These are phyloP conservation scores for Leptogaster cylindrica DNA, from an alignment of 2,888 invertebrate genomes.

Conservation along the genomic window DNA sequence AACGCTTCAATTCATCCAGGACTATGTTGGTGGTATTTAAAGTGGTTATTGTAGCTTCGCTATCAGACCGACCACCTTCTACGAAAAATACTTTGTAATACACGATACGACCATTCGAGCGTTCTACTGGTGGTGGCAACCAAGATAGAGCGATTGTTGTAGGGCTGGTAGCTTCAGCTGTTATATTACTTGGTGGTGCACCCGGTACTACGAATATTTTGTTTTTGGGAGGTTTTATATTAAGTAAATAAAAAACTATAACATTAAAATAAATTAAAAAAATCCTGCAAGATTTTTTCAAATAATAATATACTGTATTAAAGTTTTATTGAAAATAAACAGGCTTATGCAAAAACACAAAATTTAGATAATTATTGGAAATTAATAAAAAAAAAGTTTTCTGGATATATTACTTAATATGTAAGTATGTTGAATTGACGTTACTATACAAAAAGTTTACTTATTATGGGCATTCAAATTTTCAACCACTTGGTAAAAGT, in stretches of 20 bases:
- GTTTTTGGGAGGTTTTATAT: conserved; percentile 33
- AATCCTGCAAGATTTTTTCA: conserved; percentile 1
- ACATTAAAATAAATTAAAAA: conserved; percentile 46
- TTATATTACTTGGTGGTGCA: conserved; percentile 94
- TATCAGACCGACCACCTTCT: conserved; percentile 83
- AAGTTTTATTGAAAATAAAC: not conserved
- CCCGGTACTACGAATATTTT: conserved; percentile 80
- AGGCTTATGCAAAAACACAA: not conserved
- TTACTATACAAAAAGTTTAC: too few relatives aligned
- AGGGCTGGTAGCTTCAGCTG: conserved; percentile 85
- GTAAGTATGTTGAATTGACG: conserved; percentile 39
- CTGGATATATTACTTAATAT: too few relatives aligned
- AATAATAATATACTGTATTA: not conserved
- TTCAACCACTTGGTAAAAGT: too few relatives aligned
- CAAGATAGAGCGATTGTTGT: conserved; percentile 89
- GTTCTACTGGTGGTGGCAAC: conserved; percentile 90
- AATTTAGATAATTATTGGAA: conserved; percentile 20
- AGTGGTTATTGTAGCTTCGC: conserved; percentile 81
- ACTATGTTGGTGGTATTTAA: conserved; percentile 80
- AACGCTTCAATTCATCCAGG: conserved; percentile 88
- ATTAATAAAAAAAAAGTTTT: conserved; percentile 42
- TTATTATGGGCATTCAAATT: too few relatives aligned
- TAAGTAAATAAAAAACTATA: conserved; percentile 44
- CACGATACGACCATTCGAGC: conserved; percentile 89
- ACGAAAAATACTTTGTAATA: conserved; percentile 94